Evolutionary conservation across 2,797 vertebrate genomes (phyloP).

Genomic region (Cephalopachus bancanus): DNA sequence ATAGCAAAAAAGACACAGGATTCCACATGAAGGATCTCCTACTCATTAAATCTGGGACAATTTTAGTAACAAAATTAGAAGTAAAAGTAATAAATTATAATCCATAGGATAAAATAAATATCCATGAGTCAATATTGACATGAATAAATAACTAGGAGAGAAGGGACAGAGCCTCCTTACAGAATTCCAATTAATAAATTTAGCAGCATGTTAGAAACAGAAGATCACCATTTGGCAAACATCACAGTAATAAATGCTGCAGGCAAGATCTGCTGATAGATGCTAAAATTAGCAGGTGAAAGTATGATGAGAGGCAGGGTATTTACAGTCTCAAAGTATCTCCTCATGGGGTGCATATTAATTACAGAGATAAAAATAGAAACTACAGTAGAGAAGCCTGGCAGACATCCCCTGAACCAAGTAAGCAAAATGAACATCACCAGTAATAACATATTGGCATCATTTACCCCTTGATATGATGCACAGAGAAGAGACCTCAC

Average conservation of each 20-base stretch:
- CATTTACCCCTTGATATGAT: not conserved
- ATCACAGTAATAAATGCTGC: not conserved
- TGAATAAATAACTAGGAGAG: not conserved
- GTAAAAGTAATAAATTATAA: not conserved
- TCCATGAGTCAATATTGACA: not conserved
- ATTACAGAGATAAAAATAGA: not conserved
- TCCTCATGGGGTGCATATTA: not conserved
- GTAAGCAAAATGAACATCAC: not conserved
- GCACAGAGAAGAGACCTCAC: not conserved
- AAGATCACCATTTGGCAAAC: constrained; percentile 27
- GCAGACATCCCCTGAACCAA: not conserved
- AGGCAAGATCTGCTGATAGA: not conserved
- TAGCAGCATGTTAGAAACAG: not conserved
- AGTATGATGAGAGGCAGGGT: not conserved
- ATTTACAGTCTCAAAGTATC: not conserved
- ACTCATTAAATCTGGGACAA: not conserved
- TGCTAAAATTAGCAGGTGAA: not conserved
- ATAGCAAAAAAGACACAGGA: not conserved
- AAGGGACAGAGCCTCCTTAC: not conserved
- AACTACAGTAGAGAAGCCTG: not conserved
- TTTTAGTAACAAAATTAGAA: not conserved
- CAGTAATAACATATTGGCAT: not conserved
- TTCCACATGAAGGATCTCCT: not conserved
- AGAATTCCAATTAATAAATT: not conserved
- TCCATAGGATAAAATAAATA: not conserved